phyloP scores from a whole-genome alignment of 2,113 vertebrate genomes.

The Clarias magur region DNA sequence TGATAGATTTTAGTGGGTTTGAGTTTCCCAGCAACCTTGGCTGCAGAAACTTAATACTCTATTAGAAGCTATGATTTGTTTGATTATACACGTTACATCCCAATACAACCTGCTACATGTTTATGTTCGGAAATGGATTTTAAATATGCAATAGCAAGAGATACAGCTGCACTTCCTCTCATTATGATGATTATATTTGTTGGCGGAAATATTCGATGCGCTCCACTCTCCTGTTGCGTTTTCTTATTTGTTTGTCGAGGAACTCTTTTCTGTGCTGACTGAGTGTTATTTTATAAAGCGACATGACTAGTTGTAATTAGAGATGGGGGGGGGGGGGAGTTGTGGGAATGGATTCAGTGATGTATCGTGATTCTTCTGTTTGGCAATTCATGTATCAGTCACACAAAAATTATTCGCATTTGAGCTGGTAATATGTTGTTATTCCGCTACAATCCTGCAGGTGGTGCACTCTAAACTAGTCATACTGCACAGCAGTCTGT shows the following conservation, averaged over 20 bases:
- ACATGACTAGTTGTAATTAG: neutral
- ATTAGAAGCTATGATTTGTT: neutral
- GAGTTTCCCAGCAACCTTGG: neutral
- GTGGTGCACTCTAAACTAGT: too few species aligned
- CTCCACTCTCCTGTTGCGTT: neutral
- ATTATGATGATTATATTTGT: neutral
- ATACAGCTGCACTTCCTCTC: neutral
- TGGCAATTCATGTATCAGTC: too few species aligned
- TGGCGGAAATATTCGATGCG: neutral
- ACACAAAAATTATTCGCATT: too few species aligned
- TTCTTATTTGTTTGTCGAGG: neutral
- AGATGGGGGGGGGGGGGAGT: too few species aligned
- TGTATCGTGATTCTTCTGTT: too few species aligned
- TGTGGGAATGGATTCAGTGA: too few species aligned
- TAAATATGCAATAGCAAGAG: neutral
- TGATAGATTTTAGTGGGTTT: neutral
- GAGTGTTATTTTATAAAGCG: neutral
- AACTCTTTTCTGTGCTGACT: neutral
- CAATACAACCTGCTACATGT: neutral
- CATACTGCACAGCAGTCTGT: too few species aligned
- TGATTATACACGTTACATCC: neutral
- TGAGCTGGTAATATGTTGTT: too few species aligned
- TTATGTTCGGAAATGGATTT: neutral
- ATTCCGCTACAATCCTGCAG: too few species aligned
- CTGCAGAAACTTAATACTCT: neutral